Evolutionary conservation across 2,113 vertebrate species (phyloP), one percentile per base, ranked within the genome.

Genomic region (Alethe castanea): DNA sequence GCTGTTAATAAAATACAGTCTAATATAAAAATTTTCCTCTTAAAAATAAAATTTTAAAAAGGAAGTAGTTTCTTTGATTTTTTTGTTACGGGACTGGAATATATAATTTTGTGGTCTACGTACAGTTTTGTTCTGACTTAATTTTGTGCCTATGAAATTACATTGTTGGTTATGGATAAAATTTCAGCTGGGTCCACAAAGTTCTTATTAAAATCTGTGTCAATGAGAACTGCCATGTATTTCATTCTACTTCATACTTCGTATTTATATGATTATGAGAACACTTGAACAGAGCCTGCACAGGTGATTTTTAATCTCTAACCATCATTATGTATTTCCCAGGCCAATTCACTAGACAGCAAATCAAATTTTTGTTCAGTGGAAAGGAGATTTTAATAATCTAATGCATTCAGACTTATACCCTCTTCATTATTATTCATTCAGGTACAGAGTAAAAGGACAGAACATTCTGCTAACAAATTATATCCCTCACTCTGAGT

Each of bases 321-420:
- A 22, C 40, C 7, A 29, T 73, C 31, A 66, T 78, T 74, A 87
- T 56, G 36, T 61, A 40, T 47, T 92, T 88, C 85, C 69, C 24
- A 64, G 52, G 42, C 66, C 19, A 77, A 33, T 76, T 91, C 80
- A 81, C 66, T 67, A 89, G 66, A 52, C 28, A 92, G 8, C n/a
- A 45, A 85, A 81, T 81, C 60, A 64, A 36, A 48, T 84, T 91
- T 82, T 64, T 81, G 35, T 88, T 84, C 57, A 71, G n/a, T 66
- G 40, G 45, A 92, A 93, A 79, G 26, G 6, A 69, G 19, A 83
- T 84, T 89, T 92, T 80, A 95, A 91, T 83, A 93, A 86, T 54
- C 36, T 25, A 54, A 87, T 94, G n/a, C 29, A 52, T 82, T 95
- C 60, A 78, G 17, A 19, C 33, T 83, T 77, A 78, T 48, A 81